Evolutionary conservation across 2,888 invertebrate species (phyloP), one percentile per base, ranked within the genome.

Genomic region (Drosophila atripex): DNA sequence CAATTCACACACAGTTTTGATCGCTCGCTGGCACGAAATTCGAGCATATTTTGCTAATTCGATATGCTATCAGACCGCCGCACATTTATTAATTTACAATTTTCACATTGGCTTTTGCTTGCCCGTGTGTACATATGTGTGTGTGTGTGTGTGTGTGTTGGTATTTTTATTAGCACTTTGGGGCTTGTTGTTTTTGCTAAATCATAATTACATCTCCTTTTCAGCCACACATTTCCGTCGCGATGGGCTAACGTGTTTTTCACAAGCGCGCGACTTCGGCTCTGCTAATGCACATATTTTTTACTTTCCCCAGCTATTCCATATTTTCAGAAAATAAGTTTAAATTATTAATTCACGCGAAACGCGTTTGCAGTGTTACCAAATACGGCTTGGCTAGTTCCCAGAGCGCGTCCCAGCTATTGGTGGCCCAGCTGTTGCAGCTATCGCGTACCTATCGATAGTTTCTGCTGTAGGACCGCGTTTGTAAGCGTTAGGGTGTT

Each of bases 21-120:
- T 88, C 71, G 73, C 76, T 85, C 63, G 68, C 45, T 51, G 57
- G 63, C 69, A 63, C 70, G 77, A 80, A 77, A 77, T 76, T 66
- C 61, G 76, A 85, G 85, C 82, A 82, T 82, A 87, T 87, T 82
- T 87, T 61, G 64, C 72, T 85, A 76, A 86, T 83, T 74, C 77
- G 80, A 88, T 84, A 88, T 82, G 86, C 77, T 75, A 87, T 83
- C 78, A 63, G 71, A 72, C 64, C 77, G 65, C 76, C 77, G 68
- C 76, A 71, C 80, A 82, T 82, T 83, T 75, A 83, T 85, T 82
- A 82, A 88, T 74, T 83, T 76, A 61, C 77, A 86, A 88, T 84
- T 84, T 88, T 84, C 84, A 88, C 88, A 86, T 84, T 88, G 60
- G 73, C 73, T 58, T 6, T 7, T 41, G 39, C 16, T 7, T n/a